These are phyloP conservation scores for Polymixis flavicincta DNA, from an alignment of 2,888 invertebrate genomes.

Conservation along the genomic window DNA sequence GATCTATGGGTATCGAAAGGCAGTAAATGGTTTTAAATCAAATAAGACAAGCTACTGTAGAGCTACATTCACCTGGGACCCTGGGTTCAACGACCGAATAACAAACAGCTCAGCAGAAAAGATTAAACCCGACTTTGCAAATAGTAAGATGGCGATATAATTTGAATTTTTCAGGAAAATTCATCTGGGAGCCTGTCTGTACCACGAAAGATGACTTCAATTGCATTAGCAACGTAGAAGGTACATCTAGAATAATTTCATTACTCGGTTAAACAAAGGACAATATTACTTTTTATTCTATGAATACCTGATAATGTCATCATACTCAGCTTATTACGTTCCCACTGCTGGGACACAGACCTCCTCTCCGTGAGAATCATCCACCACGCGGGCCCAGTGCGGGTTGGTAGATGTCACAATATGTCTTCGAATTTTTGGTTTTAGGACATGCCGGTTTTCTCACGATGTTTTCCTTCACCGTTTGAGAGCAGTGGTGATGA, in stretches of 20 bases:
- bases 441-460: too few relatives aligned
- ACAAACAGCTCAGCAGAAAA: conserved; percentile 1
- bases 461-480: too few relatives aligned
- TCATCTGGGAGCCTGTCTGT: conserved; percentile 80
- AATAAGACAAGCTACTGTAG: background rate
- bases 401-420: too few relatives aligned
- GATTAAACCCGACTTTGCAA: conserved; percentile 10
- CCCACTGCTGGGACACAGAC: too few relatives aligned
- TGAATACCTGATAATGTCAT: background rate
- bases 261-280: conserved; percentile 8
- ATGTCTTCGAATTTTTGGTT: too few relatives aligned
- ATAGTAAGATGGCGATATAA: background rate
- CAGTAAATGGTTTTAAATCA: background rate
- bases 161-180: conserved; percentile 76
- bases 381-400: too few relatives aligned
- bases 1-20: background rate
- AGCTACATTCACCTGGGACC: conserved; percentile 1
- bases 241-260: conserved; percentile 50
- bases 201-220: conserved; percentile 79
- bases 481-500: too few relatives aligned
- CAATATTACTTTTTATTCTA: background rate
- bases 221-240: conserved; percentile 80
- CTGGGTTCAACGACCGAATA: conserved; percentile 7
- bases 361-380: too few relatives aligned
- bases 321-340: too few relatives aligned